Conservation (phyloP, 2,888 invertebrate species). For the Drosophila affinis region DNA sequence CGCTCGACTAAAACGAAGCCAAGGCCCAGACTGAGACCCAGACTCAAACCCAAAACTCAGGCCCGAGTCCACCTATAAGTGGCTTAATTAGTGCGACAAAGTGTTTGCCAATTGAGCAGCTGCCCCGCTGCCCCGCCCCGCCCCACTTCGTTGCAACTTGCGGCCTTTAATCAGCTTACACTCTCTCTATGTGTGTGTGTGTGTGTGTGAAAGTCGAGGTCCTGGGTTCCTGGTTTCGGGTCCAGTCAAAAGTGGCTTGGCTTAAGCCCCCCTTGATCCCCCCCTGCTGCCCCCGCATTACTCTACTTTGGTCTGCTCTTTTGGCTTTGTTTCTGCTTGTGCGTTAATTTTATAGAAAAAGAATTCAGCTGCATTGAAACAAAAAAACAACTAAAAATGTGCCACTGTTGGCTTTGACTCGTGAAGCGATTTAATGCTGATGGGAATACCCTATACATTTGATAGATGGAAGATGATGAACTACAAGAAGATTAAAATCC, state of each 20-base stretch:
- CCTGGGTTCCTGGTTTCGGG: not conserved
- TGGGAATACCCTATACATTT: not conserved
- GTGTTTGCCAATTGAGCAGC: conserved; percentile 63
- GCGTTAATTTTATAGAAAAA: not conserved
- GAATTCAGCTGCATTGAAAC: not conserved
- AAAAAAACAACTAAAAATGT: not conserved
- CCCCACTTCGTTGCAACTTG: conserved; percentile 24
- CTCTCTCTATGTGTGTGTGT: conserved; percentile 8
- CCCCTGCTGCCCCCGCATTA: not conserved
- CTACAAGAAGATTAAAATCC: no score
- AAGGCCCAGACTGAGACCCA: conserved; percentile 3
- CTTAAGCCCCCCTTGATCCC: conserved; percentile 47
- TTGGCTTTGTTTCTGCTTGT: conserved; percentile 2
- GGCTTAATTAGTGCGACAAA: conserved; percentile 72
- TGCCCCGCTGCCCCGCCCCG: conserved; percentile 3
- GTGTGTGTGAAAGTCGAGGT: not conserved
- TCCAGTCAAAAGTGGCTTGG: conserved; percentile 2
- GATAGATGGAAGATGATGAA: not conserved
- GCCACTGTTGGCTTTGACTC: not conserved
- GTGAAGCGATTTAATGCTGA: not conserved
- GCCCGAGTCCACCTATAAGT: conserved; percentile 47
- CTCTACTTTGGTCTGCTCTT: not conserved
- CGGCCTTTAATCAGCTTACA: conserved; percentile 66
- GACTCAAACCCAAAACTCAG: not conserved
- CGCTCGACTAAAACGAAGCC: conserved; percentile 28